phyloP scores from a whole-genome alignment of 2,888 invertebrate species.

The Fragum fragum region DNA sequence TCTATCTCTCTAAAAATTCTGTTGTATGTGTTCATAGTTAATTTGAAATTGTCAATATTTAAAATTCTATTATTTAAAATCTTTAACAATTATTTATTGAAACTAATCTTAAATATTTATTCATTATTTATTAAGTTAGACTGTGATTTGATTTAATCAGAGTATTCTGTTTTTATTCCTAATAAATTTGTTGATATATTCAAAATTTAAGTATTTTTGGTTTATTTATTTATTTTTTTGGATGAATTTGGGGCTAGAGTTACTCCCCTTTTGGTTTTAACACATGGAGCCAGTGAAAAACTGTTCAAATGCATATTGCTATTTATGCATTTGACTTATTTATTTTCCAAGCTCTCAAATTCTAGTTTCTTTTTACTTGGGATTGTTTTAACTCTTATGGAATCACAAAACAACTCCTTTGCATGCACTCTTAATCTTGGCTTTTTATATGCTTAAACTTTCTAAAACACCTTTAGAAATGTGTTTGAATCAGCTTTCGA shows the following conservation, averaged over 20 bases:
- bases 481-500: constrained; percentile 2
- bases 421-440: background rate
- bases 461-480: background rate
- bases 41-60: background rate
- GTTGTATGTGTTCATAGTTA: background rate
- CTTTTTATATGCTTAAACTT: background rate
- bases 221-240: constrained; percentile 21
- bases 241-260: constrained; percentile 54
- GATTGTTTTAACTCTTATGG: too few relatives aligned
- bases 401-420: background rate
- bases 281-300: too few relatives aligned
- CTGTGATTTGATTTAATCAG: constrained; percentile 12
- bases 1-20: too few relatives aligned
- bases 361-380: too few relatives aligned
- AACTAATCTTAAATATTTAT: constrained; percentile 19
- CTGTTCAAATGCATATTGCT: too few relatives aligned
- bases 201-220: background rate
- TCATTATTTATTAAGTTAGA: constrained; percentile 4
- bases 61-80: constrained; percentile 1
- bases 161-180: background rate
- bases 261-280: constrained; percentile 15
- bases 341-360: too few relatives aligned
- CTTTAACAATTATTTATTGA: constrained; percentile 7
- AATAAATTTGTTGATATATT: background rate
- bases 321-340: too few relatives aligned